A percentile compares a stretch with the other conserved stretches of the same genome.
phyloP scores from a whole-genome alignment of 1,140 invertebrate genomes.

The Pachypsylla venusta region DNA sequence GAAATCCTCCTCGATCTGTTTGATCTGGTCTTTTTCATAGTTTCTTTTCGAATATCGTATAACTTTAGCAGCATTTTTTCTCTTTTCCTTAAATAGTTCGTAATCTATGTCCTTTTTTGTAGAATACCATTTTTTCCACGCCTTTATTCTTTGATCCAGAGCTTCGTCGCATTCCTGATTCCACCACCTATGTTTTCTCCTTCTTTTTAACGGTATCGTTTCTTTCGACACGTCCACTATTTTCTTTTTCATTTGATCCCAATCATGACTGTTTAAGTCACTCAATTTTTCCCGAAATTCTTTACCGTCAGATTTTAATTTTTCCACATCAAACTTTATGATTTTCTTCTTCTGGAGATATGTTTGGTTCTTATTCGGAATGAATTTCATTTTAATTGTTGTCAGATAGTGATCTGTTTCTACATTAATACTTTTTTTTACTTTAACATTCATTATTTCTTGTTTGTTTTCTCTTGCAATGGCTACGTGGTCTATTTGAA shows the following conservation, averaged over 20 bases:
- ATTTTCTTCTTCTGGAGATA: background rate
- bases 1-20: background rate
- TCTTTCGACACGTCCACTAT: background rate
- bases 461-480: background rate
- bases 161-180: background rate
- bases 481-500: conserved; percentile 2
- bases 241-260: background rate
- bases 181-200: background rate
- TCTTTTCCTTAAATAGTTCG: conserved; percentile 4
- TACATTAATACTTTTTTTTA: background rate
- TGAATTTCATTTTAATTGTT: conserved; percentile 1
- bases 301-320: background rate
- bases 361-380: background rate
- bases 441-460: conserved; percentile 6
- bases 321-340: background rate
- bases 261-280: background rate
- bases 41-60: conserved; percentile 1
- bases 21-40: conserved; percentile 6
- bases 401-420: conserved; percentile 4
- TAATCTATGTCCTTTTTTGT: background rate
- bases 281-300: background rate
- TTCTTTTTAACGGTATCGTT: background rate
- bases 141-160: background rate
- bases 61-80: background rate
- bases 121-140: background rate